These are phyloP conservation scores for Chrysolina oricalcia DNA, from an alignment of 2,888 invertebrate species.

Conservation along the genomic window DNA sequence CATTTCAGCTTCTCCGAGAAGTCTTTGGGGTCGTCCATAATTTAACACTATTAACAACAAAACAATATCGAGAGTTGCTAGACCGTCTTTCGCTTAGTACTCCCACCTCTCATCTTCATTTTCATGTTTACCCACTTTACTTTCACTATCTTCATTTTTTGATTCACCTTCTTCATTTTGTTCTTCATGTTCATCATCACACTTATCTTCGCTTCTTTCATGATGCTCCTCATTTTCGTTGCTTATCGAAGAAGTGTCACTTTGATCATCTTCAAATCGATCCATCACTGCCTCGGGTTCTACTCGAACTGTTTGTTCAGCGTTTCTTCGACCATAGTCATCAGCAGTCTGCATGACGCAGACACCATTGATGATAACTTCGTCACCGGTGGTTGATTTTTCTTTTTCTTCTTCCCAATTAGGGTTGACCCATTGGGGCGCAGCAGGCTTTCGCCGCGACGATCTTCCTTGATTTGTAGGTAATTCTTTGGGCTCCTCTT, in stretches of 20 bases:
- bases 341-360: slow-evolving; percentile 92
- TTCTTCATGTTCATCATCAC: slow-evolving; percentile 62
- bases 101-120: slow-evolving; percentile 79
- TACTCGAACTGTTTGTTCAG: slow-evolving; percentile 83
- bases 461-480: slow-evolving; percentile 71
- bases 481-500: slow-evolving; percentile 74
- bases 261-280: slow-evolving; percentile 75
- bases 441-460: slow-evolving; percentile 92
- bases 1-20: slow-evolving; percentile 43
- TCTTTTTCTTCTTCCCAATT: slow-evolving; percentile 86
- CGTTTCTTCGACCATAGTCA: slow-evolving; percentile 77
- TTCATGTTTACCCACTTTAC: slow-evolving; percentile 76
- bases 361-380: slow-evolving; percentile 94
- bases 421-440: slow-evolving; percentile 98
- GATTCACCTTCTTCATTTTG: slow-evolving; percentile 59
- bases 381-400: slow-evolving; percentile 78
- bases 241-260: slow-evolving; percentile 72
- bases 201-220: slow-evolving; percentile 58
- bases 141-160: slow-evolving; percentile 61
- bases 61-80: slow-evolving; percentile 50
- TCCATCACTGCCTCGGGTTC: slow-evolving; percentile 85
- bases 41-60: slow-evolving; percentile 53
- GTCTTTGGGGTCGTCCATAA: slow-evolving; percentile 51
- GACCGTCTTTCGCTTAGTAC: slow-evolving; percentile 68
- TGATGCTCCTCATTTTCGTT: slow-evolving; percentile 60